phyloP scores from a whole-genome alignment of 2,797 vertebrate species.

The Rhadinocentrus ornatus region DNA sequence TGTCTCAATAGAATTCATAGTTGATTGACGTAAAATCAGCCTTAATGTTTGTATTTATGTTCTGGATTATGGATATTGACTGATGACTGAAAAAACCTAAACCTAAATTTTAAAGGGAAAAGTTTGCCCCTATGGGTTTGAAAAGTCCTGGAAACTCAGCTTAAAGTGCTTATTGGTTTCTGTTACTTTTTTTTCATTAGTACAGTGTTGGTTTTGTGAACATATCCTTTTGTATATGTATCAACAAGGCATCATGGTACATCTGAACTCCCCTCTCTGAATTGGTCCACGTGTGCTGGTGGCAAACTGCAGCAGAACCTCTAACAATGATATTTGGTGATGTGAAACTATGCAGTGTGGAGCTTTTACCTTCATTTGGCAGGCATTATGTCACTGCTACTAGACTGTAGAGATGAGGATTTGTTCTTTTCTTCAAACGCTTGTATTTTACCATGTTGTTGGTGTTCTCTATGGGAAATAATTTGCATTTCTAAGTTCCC shows the following conservation, averaged over 20 bases:
- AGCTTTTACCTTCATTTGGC: neutral
- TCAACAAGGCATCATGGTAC: neutral
- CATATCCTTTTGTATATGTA: no score
- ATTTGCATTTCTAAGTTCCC: neutral
- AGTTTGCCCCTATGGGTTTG: no score
- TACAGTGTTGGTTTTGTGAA: no score
- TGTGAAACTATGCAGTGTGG: neutral
- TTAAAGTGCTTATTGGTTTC: neutral
- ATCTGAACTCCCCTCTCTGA: neutral
- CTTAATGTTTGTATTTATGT: no score
- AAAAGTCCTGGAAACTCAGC: neutral
- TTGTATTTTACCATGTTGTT: neutral
- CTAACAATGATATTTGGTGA: neutral
- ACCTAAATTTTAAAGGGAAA: no score
- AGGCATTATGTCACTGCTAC: conserved; percentile 7
- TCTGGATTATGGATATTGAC: no score
- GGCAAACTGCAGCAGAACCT: neutral
- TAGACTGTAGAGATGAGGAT: neutral
- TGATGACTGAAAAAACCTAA: no score
- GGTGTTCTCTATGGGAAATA: neutral
- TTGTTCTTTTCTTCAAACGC: neutral
- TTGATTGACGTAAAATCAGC: no score
- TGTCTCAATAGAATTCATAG: no score
- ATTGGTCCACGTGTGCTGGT: neutral
- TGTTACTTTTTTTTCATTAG: neutral